These are phyloP conservation scores for Dipodomys spectabilis DNA, from an alignment of 2,113 vertebrate species.

Conservation along the genomic window DNA sequence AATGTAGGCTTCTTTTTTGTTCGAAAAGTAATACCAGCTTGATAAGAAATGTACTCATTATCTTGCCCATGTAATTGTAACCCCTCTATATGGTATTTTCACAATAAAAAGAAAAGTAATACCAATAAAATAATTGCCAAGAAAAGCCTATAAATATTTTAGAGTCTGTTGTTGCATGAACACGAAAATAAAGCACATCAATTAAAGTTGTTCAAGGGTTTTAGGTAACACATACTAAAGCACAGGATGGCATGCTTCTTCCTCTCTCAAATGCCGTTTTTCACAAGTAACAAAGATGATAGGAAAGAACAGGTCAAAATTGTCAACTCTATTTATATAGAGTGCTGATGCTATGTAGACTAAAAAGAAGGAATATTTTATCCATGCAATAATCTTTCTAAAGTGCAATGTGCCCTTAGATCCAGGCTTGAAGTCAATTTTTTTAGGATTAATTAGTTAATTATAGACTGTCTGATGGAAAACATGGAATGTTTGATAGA, in stretches of 20 bases:
- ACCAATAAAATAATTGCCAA: conserved; percentile 57
- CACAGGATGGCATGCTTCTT: neutral
- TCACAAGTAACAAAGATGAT: neutral
- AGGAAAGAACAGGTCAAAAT: conserved; percentile 36
- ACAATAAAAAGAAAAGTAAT: conserved; percentile 2
- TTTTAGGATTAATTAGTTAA: neutral
- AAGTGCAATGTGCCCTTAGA: neutral
- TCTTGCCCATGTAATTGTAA: too few species aligned
- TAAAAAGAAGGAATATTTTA: neutral
- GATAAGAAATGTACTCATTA: too few species aligned
- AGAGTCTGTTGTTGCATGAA: conserved; percentile 17
- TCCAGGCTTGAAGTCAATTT: neutral
- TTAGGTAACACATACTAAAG: neutral
- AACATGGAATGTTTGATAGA: neutral
- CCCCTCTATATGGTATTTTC: too few species aligned
- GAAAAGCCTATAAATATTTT: neutral
- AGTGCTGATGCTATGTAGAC: neutral
- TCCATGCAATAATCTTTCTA: conserved; percentile 18
- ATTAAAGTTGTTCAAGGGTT: neutral
- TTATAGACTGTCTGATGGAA: neutral
- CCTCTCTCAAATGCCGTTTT: conserved; percentile 31
- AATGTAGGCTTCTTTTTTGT: conserved; percentile 2
- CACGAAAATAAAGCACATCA: conserved; percentile 37
- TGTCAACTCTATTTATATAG: neutral
- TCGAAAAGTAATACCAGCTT: conserved; percentile 39